Conservation (phyloP, 2,797 vertebrate species). For the Alca torda region DNA sequence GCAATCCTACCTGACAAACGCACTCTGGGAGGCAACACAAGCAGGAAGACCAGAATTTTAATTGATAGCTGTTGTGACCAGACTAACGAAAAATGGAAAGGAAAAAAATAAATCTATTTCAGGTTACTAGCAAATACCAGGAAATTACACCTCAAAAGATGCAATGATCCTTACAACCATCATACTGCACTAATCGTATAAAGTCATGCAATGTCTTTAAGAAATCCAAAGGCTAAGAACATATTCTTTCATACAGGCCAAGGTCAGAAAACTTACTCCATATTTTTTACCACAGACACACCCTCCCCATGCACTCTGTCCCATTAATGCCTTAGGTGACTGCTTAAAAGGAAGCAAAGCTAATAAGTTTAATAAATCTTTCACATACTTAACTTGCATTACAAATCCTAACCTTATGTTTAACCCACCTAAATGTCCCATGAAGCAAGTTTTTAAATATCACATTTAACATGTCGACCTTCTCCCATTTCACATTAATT, state of each 20-base stretch:
- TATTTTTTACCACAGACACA: not conserved
- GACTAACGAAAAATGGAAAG: not conserved
- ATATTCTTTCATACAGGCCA: not conserved
- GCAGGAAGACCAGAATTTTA: not conserved
- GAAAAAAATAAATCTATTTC: not conserved
- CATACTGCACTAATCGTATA: not conserved
- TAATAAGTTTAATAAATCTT: not conserved
- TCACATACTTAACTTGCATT: not conserved
- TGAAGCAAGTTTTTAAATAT: not conserved
- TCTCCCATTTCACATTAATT: not conserved
- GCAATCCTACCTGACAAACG: not conserved
- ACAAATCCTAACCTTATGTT: not conserved
- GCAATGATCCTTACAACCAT: not conserved
- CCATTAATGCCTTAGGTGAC: not conserved
- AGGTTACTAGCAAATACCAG: not conserved
- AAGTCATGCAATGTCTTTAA: not conserved
- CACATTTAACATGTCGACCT: not conserved
- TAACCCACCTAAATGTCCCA: not conserved
- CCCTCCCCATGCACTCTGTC: not conserved
- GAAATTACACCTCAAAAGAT: not conserved
- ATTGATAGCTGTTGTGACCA: not conserved
- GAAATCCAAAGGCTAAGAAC: not conserved
- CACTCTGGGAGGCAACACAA: not conserved
- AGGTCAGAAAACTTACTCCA: not conserved
- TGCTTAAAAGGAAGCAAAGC: not conserved